Base-by-base conservation (phyloP, 2,113 vertebrate genomes). In the Siniperca chuatsi region DNA sequence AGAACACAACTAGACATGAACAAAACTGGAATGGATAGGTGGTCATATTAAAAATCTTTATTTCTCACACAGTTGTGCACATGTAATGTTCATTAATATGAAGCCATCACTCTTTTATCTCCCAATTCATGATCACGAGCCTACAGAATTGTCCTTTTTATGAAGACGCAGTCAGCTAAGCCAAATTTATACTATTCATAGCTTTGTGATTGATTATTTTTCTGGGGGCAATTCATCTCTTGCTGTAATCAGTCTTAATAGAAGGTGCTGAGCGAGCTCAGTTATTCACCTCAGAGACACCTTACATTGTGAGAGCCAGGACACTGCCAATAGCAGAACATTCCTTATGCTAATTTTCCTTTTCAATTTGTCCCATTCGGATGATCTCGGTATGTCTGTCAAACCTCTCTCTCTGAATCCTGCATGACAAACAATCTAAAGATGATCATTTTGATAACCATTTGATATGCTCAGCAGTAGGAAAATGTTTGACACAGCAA, bases 291-390 rank as follows among this genome's bases (percentile, higher is more conserved):
- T 78, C 29, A 33, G 67, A 68, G 85, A 86, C 84, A 81, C 78
- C 71, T 52, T 21, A 62, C 78, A 81, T 65, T 60, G 64, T 76
- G 62, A 29, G 50, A 78, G 81, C 65, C 58, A 48, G 67, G 50
- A 58, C 73, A 29, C 61, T 73, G 84, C 81, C 82, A 83, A 76
- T 35, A 83, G 75, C 55, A 13, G 58, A 62, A 60, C 78, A 83
- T 87, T 89, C 90, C 75, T 92, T 83, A 89, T 85, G 84, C 71
- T 74, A 79, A 91, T 88, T 82, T 69, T 37, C 64, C 54, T 55
- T 86, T 78, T 89, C 76, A 73, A 52, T 72, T 83, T 78, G 12
- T 52, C 46, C 64, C 54, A 25, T 82, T 84, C 1, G 4, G 66
- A 64, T 71, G 48, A 50, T 80, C 57, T 35, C 55, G 16, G n/a